A percentile compares a stretch with the other conserved stretches of the same genome.
phyloP scores from a whole-genome alignment of 2,113 vertebrate genomes.

The Charina bottae region DNA sequence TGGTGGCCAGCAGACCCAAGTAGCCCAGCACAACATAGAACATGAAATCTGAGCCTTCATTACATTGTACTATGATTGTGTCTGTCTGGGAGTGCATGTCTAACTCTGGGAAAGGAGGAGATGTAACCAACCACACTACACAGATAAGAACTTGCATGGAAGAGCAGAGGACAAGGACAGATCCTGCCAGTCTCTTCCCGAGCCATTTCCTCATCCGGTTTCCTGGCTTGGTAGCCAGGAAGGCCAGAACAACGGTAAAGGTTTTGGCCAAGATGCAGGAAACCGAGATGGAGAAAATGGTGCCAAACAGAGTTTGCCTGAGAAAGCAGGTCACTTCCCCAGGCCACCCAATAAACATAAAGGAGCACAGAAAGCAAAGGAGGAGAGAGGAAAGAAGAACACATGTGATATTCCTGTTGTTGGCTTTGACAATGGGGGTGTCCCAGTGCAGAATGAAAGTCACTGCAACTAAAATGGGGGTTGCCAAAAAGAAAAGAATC shows the following conservation, averaged over 20 bases:
- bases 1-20: not conserved
- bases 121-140: not conserved
- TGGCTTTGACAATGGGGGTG: not conserved
- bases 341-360: not conserved
- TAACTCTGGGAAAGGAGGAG: not conserved
- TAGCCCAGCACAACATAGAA: not conserved
- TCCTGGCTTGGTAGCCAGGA: conserved; percentile 5
- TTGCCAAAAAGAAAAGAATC: not conserved
- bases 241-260: not conserved
- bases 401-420: not conserved
- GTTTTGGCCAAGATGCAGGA: not conserved
- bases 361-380: not conserved
- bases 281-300: not conserved
- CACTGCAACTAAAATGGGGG: not conserved
- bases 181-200: not conserved
- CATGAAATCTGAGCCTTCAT: not conserved
- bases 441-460: not conserved
- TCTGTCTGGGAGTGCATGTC: not conserved
- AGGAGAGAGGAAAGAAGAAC: not conserved
- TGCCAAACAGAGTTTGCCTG: not conserved
- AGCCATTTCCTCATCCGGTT: not conserved
- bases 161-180: not conserved
- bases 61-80: not conserved
- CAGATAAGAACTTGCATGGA: not conserved
- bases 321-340: not conserved